These are phyloP conservation scores for Melanotaenia maccullochi DNA, from an alignment of 2,797 vertebrate genomes.

Conservation along the genomic window DNA sequence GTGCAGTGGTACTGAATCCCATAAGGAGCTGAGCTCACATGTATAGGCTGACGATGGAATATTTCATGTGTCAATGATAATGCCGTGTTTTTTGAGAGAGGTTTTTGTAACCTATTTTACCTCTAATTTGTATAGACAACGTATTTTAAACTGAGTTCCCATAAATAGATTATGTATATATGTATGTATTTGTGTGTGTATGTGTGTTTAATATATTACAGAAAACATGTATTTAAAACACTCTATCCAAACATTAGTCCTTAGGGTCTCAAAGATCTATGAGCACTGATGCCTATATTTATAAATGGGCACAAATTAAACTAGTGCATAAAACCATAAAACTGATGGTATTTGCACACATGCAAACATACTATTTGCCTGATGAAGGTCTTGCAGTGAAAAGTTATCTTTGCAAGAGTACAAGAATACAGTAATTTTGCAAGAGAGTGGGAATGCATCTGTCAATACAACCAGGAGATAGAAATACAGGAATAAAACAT, in stretches of 20 bases:
- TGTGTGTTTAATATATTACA: neutral
- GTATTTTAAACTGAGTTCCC: neutral
- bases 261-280: neutral
- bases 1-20: conserved; percentile 45
- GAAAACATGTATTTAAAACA: neutral
- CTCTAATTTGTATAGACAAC: neutral
- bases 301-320: neutral
- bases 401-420: neutral
- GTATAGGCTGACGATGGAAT: conserved; percentile 29
- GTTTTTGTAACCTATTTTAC: neutral
- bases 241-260: neutral
- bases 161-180: neutral
- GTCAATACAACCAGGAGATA: neutral
- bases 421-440: neutral
- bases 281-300: neutral
- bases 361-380: neutral
- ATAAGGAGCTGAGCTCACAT: conserved; percentile 27
- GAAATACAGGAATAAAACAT: neutral
- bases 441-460: neutral
- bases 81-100: neutral
- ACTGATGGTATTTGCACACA: neutral
- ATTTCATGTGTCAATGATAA: conserved; percentile 21
- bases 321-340: neutral
- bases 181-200: too few species aligned
- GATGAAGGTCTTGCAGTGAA: neutral